Evolutionary conservation across 1,140 invertebrate species (phyloP).

Genomic region (Drosophila truncata): DNA sequence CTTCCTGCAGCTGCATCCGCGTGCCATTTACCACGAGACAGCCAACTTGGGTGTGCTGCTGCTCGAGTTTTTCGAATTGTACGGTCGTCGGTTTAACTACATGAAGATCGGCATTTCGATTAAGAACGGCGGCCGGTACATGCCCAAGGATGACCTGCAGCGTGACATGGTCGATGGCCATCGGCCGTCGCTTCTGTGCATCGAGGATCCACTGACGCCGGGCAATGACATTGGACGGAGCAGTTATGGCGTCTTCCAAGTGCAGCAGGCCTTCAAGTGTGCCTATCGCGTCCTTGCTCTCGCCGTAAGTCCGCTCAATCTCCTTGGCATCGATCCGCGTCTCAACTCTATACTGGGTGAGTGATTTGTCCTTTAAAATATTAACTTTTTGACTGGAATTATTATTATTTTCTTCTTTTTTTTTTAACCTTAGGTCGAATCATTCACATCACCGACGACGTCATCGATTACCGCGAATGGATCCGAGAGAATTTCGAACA

Average conservation of each 20-base stretch:
- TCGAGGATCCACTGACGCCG: conserved; percentile 98
- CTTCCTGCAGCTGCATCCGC: conserved; percentile 93
- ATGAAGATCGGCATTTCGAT: conserved; percentile 97
- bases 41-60: conserved; percentile 97
- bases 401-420: background rate
- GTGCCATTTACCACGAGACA: conserved; percentile 87
- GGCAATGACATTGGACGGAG: conserved; percentile 98
- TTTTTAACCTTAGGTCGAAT: conserved; percentile 89
- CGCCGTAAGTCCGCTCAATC: conserved; percentile 90
- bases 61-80: conserved; percentile 99
- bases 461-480: conserved; percentile 95
- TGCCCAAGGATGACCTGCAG: conserved; percentile 97
- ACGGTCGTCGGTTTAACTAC: conserved; percentile 98
- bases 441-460: conserved; percentile 96
- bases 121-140: conserved; percentile 96
- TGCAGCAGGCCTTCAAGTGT: conserved; percentile 98
- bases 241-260: conserved; percentile 96
- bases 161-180: conserved; percentile 97
- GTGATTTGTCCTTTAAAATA: too few relatives aligned
- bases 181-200: conserved; percentile 96
- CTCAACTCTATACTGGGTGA: conserved; percentile 81
- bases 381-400: too few relatives aligned
- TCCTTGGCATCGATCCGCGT: conserved; percentile 86
- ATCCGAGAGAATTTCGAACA: conserved; percentile 87
- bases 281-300: conserved; percentile 94